phyloP scores from a whole-genome alignment of 2,888 invertebrate genomes.

The Calliphora vomitoria region DNA sequence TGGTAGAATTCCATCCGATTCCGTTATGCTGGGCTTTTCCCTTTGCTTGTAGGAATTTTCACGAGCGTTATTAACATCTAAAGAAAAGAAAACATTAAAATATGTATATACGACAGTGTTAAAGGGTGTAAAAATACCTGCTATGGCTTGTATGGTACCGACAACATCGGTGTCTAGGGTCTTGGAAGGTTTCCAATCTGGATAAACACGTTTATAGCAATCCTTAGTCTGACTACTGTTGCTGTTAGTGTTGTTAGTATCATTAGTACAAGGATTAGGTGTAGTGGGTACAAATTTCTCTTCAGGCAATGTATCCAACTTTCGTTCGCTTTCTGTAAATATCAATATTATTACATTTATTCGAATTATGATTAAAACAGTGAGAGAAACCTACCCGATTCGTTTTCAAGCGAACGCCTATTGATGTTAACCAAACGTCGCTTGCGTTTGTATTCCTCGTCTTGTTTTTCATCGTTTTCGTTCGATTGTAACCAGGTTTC shows the following conservation, averaged over 20 bases:
- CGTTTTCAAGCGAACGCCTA: conserved; percentile 92
- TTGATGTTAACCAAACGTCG: conserved; percentile 88
- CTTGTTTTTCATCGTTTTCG: conserved; percentile 91
- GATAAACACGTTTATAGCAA: conserved; percentile 88
- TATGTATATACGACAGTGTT: not conserved
- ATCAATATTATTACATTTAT: not conserved
- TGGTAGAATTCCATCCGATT: conserved; percentile 1
- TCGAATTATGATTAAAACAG: not conserved
- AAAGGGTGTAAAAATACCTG: conserved; percentile 86
- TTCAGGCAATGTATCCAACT: conserved; percentile 91
- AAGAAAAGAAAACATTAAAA: conserved; percentile 63
- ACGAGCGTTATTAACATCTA: conserved; percentile 80
- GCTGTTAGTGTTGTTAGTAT: conserved; percentile 73
- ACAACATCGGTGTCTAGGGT: conserved; percentile 93
- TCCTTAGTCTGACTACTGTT: conserved; percentile 79
- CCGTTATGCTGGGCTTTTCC: conserved; percentile 83
- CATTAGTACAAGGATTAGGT: conserved; percentile 83
- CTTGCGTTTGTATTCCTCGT: conserved; percentile 88
- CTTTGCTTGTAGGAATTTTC: conserved; percentile 90
- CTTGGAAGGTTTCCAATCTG: conserved; percentile 92
- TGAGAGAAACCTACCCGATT: conserved; percentile 88
- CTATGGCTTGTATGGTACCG: conserved; percentile 93
- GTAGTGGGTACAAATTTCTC: conserved; percentile 85
- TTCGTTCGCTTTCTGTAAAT: conserved; percentile 91
- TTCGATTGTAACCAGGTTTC: conserved; percentile 96